Base-by-base conservation (phyloP, 1,140 invertebrate species). In the Mizuhopecten yessoensis region DNA sequence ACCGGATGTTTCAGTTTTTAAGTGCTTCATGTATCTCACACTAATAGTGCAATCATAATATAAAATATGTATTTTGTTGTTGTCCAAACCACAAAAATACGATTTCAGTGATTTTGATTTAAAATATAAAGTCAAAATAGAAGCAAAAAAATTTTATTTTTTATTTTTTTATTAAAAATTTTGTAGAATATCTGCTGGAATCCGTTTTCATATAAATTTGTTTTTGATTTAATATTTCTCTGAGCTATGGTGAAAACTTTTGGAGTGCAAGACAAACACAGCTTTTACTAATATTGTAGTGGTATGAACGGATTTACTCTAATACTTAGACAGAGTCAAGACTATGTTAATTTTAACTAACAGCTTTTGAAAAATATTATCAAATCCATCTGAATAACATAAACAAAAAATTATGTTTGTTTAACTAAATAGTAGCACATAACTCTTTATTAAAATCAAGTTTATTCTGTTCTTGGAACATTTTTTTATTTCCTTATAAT, bases 161-260 rank as follows among this genome's bases (percentile, higher is more conserved):
- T 7, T 39, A 39, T 39, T 39, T 39, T 39, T 39, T 13, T 39
- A 39, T 13, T n/a, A 39, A 45, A 45, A 13, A 45, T 45, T 45
- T 7, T 45, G 17, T 45, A 1, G 17, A 45, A 10, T 15, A 9
- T 7, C 17, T 75, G 11, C n/a, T 75, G 23, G 57, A n/a, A 29
- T 75, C 57, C 23, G 29, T 13, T 75, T 75, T n/a, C 23, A 29
- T 75, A 5, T 17, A 75, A 7, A 75, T 29, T 29, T 75, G 57
- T 75, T 29, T 29, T n/a, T 29, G 23, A 75, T 29, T 17, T n/a
- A n/a, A 49, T 49, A 17, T 49, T 10, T 49, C 20, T 49, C 45
- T 49, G 45, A 75, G 57, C 57, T 3, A 75, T 75, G 57, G 29
- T 75, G 57, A 75, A 75, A 75, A 75, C 57, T 75, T 75, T 45